A percentile compares a stretch with the other conserved stretches of the same genome.
phyloP scores from a whole-genome alignment of 2,888 invertebrate species.

The Dorcus hopei region DNA sequence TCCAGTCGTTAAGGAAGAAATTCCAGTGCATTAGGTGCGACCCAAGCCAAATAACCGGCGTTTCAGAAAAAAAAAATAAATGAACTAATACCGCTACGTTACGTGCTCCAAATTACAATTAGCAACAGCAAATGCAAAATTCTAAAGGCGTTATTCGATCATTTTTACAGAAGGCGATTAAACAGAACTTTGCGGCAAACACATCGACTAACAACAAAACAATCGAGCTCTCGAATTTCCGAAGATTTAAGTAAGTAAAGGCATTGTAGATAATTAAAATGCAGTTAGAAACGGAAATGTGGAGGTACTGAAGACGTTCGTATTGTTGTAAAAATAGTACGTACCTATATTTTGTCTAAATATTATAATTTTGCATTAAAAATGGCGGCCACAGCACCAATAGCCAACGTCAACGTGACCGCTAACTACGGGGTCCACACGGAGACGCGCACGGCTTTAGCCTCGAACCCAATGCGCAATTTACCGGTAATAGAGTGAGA shows the following conservation, averaged over 20 bases:
- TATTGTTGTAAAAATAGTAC: constrained; percentile 4
- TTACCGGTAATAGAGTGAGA: constrained; percentile 19
- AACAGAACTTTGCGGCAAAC: too few species aligned
- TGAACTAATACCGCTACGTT: too few species aligned
- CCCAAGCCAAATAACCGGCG: constrained; percentile 10
- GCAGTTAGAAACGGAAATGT: too few species aligned
- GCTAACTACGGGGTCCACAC: constrained; percentile 70
- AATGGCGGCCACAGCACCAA: constrained; percentile 28
- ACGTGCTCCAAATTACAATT: too few species aligned
- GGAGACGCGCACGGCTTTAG: constrained; percentile 70
- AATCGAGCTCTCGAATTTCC: too few species aligned
- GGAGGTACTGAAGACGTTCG: too few species aligned
- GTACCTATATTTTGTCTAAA: constrained; percentile 17
- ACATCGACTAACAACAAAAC: too few species aligned
- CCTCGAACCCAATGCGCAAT: constrained; percentile 38
- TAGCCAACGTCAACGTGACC: constrained; percentile 55
- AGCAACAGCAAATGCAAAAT: too few species aligned
- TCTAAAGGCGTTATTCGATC: too few species aligned
- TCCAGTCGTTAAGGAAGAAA: constrained; percentile 4
- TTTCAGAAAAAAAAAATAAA: not conserved
- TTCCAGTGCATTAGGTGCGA: constrained; percentile 6
- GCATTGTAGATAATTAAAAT: too few species aligned
- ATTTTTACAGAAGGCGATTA: too few species aligned
- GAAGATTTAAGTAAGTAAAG: too few species aligned
- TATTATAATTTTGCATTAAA: constrained; percentile 29